Conservation (phyloP, 2,888 invertebrate genomes). For the Eupelmus urozonus region DNA sequence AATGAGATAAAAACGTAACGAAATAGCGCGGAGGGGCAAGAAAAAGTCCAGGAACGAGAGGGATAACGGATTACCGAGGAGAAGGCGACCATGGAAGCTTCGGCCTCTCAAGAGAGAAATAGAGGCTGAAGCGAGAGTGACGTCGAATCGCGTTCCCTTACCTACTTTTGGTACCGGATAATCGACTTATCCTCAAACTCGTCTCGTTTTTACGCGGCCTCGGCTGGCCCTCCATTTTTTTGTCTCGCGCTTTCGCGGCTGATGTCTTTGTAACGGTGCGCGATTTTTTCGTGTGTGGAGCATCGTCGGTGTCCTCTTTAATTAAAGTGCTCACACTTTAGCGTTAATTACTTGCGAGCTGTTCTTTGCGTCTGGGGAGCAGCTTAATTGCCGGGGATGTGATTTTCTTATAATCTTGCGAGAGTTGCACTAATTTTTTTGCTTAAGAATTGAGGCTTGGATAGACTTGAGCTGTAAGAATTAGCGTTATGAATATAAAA, state of each 20-base stretch:
- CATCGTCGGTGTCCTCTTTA: conserved; percentile 23
- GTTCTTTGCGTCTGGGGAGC: background rate
- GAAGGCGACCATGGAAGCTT: background rate
- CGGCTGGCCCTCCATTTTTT: background rate
- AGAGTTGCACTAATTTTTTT: no score
- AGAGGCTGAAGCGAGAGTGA: conserved; percentile 18
- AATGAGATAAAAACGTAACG: conserved; percentile 46
- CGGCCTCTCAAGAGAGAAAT: conserved; percentile 10
- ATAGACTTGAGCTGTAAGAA: no score
- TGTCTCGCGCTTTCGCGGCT: background rate
- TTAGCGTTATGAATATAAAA: no score
- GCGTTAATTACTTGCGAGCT: conserved; percentile 3
- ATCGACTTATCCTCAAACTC: conserved; percentile 57
- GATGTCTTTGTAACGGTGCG: conserved; percentile 21
- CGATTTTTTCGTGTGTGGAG: conserved; percentile 3
- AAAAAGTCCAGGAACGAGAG: background rate
- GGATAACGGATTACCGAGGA: conserved; percentile 50
- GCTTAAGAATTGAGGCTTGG: no score
- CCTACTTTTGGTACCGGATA: conserved; percentile 51
- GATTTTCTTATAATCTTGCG: background rate
- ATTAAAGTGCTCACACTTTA: conserved; percentile 37
- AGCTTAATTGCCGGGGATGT: conserved; percentile 1
- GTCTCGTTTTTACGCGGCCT: background rate
- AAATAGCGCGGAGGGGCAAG: background rate
- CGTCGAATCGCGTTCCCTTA: conserved; percentile 17